Conservation (phyloP, 2,797 vertebrate genomes). For the Alauda arvensis region DNA sequence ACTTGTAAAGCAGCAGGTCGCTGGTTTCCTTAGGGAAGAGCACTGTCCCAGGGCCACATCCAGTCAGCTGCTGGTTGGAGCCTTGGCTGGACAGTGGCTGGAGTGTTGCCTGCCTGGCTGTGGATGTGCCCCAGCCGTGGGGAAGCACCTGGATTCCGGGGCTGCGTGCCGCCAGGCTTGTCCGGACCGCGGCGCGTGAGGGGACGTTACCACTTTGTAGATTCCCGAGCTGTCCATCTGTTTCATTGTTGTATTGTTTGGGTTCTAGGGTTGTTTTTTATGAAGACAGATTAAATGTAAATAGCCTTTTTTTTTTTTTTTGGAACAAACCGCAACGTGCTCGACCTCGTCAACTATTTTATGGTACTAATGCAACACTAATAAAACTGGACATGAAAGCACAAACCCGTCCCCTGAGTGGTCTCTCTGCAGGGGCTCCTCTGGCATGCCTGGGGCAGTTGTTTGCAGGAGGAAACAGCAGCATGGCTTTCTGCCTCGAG, state of each 20-base stretch:
- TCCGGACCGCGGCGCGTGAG: rapidly evolving
- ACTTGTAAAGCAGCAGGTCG: background rate
- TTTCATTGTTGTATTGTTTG: constrained; percentile 34
- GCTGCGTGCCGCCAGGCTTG: background rate
- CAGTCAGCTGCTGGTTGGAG: background rate
- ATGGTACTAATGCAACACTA: constrained; percentile 73
- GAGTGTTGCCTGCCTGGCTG: rapidly evolving
- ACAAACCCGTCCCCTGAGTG: constrained; percentile 23
- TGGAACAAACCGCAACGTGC: constrained; percentile 50
- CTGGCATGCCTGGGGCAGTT: background rate
- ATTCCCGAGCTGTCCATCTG: constrained; percentile 32
- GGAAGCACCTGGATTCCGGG: background rate
- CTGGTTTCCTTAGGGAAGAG: background rate
- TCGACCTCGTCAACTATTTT: constrained; percentile 63
- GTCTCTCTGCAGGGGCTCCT: background rate
- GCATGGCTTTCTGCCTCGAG: rapidly evolving
- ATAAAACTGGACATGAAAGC: constrained; percentile 69
- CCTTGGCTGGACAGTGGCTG: background rate
- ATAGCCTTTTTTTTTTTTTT: constrained; percentile 42
- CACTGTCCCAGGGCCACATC: background rate
- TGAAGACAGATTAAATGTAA: constrained; percentile 58
- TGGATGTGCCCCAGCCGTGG: rapidly evolving
- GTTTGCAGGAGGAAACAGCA: background rate
- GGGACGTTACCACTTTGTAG: constrained; percentile 15
- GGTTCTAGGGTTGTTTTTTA: constrained; percentile 35